Base-by-base conservation (phyloP, 2,888 invertebrate species). In the Cabera pusaria region DNA sequence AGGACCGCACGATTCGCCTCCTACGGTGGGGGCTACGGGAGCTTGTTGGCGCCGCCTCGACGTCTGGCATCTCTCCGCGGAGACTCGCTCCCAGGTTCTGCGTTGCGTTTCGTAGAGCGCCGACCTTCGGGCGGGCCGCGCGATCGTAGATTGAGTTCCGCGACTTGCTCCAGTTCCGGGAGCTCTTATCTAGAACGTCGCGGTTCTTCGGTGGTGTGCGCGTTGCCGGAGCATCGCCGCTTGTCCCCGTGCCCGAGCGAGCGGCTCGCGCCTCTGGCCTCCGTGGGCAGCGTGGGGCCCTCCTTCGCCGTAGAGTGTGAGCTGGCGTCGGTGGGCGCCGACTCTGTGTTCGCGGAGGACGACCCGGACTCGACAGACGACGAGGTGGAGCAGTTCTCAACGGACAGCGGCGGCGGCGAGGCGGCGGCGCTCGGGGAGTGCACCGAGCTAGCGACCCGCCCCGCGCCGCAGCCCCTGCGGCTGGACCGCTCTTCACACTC, bases 101-200 rank as follows among this genome's bases (percentile, higher is more conserved):
- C 79, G 52, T 76, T 87, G 61, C 88, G 86, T 58, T 91, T 87
- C 47, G 75, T 81, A 62, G 84, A 90, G 75, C 81, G 88, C 52
- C 83, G 88, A 52, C 67, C 77, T 41, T 90, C 86, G 67, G 90
- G 74, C 56, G 90, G 86, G 2, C 72, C 79, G 5, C 76, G 87
- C 2, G 86, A 86, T 47, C 79, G 95, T 22, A 91, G 96, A 25
- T 91, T 94, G 57, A 95, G 95, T 69, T 95, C 95, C 50, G 94
- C 95, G 61, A 96, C 96, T 14, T 95, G 95, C 76, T 96, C 95
- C 56, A 95, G 95, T 67, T 95, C 95, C 18, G 95, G 94, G 41
- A 95, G 95, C 71, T 95, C 95, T 39, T 96, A 95, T 68, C 87
- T 96, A 67, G 96, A 96, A 73, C 91, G 95, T 29, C 92, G 96